phyloP scores from a whole-genome alignment of 1,140 invertebrate species.

The Fopius arisanus region DNA sequence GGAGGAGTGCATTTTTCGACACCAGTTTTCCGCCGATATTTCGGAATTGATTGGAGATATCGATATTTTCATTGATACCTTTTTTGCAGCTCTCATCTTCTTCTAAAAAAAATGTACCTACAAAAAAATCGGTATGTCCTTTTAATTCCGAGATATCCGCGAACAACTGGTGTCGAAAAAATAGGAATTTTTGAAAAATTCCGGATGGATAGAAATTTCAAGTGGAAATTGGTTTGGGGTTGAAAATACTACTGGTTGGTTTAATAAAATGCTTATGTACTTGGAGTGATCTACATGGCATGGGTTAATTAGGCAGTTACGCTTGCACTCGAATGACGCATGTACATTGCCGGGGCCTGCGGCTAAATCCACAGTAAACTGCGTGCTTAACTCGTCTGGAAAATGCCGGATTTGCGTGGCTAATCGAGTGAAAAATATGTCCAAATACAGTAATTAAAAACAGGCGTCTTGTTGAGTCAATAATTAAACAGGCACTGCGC shows the following conservation, averaged over 20 bases:
- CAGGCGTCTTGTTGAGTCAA: not conserved
- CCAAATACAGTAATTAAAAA: not conserved
- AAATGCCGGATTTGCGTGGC: not conserved
- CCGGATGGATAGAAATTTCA: too few species aligned
- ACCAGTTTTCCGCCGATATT: too few species aligned
- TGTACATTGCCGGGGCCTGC: constrained; percentile 26
- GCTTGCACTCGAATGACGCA: constrained; percentile 35
- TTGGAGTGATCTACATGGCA: constrained; percentile 29
- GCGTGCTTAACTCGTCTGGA: constrained; percentile 16
- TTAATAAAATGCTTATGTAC: constrained; percentile 24
- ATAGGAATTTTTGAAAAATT: too few species aligned
- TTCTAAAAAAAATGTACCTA: too few species aligned
- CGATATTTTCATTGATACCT: too few species aligned
- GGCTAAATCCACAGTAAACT: not conserved
- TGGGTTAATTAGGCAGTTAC: constrained; percentile 37
- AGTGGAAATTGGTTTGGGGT: not conserved
- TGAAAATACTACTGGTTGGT: constrained; percentile 8
- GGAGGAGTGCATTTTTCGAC: too few species aligned
- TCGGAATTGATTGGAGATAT: too few species aligned
- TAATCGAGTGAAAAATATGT: not conserved
- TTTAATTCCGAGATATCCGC: too few species aligned
- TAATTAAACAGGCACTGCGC: not conserved
- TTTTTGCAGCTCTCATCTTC: too few species aligned
- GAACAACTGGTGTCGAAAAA: too few species aligned
- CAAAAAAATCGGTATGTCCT: too few species aligned